These are phyloP conservation scores for Pollimyrus isidori DNA, from an alignment of 2,113 vertebrate genomes.

Conservation along the genomic window DNA sequence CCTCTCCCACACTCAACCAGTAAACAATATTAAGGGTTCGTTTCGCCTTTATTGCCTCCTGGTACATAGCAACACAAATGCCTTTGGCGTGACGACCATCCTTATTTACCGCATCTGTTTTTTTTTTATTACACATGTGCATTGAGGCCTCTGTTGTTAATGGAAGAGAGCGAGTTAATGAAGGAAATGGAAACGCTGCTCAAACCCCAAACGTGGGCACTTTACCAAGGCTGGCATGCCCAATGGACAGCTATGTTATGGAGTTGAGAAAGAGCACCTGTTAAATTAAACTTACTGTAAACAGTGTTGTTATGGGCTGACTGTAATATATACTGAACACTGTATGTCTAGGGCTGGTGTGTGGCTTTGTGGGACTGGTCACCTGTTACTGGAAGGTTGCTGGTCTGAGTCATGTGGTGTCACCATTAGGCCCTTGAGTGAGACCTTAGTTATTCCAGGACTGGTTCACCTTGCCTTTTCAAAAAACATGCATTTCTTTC, in stretches of 20 bases:
- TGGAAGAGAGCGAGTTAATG: neutral
- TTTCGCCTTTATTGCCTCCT: neutral
- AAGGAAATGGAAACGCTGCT: neutral
- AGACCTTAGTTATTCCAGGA: neutral
- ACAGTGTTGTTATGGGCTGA: neutral
- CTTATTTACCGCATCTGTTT: neutral
- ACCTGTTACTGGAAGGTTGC: neutral
- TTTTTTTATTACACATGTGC: neutral
- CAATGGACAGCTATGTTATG: too few species aligned
- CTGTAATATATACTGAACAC: neutral
- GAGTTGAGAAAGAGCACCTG: neutral
- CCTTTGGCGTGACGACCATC: neutral
- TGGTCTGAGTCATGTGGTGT: neutral
- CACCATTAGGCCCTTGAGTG: neutral
- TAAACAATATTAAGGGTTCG: neutral
- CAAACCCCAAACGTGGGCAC: neutral
- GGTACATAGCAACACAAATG: neutral
- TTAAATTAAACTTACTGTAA: neutral
- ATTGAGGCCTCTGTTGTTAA: neutral
- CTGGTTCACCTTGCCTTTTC: neutral
- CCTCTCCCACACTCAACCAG: neutral
- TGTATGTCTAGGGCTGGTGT: neutral
- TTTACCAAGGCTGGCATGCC: neutral
- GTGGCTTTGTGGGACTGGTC: neutral
- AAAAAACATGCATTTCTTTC: neutral